Evolutionary conservation across 2,888 invertebrate species (phyloP), one percentile per base, ranked within the genome.

Genomic region (Thera britannica): DNA sequence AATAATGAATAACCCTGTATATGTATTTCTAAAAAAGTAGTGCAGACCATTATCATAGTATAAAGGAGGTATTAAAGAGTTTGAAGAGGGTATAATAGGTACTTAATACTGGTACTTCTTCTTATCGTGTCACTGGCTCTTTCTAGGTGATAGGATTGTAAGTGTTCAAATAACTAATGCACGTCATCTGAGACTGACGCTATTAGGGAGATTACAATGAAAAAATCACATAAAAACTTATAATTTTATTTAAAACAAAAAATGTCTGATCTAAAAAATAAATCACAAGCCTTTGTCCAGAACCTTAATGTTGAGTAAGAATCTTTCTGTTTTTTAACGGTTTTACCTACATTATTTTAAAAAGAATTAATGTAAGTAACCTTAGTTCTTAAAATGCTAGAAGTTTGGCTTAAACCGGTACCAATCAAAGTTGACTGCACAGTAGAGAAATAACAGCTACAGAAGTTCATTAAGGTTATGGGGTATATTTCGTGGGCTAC

Each of bases 271-370:
- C 23, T 51, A 51, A 52, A 9, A 52, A 52, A 34, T 52, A 34
- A 34, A 52, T 52, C 52, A 52, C 52, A 52, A 52, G 52, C 52
- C 52, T 52, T 52, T 46, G 9, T 46, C 1, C 34, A 34, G 34
- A 52, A 12, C 52, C 34, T 52, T 34, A 46, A 52, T 52, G 23
- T 52, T 52, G 52, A 52, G 52, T 34, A 52, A 52, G 7, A 52
- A n/a, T 8, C 12, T 8, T 8, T 52, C 34, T 52, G 34, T 34
- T 8, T 23, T 7, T 23, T 12, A 6, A 23, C 52, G 34, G 23
- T 34, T 8, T 8, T 8, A 5, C 34, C 12, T 49, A 12, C 4
- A n/a, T 51, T 4, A 38, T 4, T 38, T 2, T 38, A 38, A 38
- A 38, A 38, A 38, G 3, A 38, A 38, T 38, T 38, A 4, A 38